These are phyloP conservation scores for Drosophila busckii DNA, from an alignment of 1,140 invertebrate genomes.

Conservation along the genomic window DNA sequence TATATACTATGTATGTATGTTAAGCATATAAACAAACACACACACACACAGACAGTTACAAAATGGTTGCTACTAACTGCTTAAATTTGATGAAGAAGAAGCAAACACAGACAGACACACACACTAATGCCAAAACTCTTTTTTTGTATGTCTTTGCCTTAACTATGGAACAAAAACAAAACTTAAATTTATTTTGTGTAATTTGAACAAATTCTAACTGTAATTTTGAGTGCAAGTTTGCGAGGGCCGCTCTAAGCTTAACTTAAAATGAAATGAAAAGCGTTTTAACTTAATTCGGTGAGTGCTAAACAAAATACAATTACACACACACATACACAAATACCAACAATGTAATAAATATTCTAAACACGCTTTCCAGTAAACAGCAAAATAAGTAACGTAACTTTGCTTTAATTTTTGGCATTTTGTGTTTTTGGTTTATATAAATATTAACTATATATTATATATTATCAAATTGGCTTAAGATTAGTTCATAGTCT, in stretches of 20 bases:
- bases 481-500: no score
- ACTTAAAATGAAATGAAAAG: slow-evolving; percentile 54
- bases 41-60: neutral
- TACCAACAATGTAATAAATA: no score
- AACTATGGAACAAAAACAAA: slow-evolving; percentile 51
- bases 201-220: slow-evolving; percentile 34
- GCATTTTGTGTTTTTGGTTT: no score
- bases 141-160: slow-evolving; percentile 73
- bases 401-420: no score
- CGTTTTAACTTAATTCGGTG: slow-evolving; percentile 71
- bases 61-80: neutral
- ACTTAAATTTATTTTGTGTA: slow-evolving; percentile 45
- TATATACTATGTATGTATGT: no score
- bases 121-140: slow-evolving; percentile 76
- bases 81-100: slow-evolving; percentile 14
- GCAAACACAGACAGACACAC: slow-evolving; percentile 27
- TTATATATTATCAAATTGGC: no score
- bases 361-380: no score
- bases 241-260: slow-evolving; percentile 68
- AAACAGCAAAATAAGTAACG: no score
- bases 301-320: slow-evolving; percentile 45
- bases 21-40: slow-evolving; percentile 7
- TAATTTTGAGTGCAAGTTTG: slow-evolving; percentile 71
- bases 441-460: no score
- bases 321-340: slow-evolving; percentile 1